Evolutionary conservation across 2,113 vertebrate genomes (phyloP), one percentile per base, ranked within the genome.

Genomic region (Phaethornis superciliosus): DNA sequence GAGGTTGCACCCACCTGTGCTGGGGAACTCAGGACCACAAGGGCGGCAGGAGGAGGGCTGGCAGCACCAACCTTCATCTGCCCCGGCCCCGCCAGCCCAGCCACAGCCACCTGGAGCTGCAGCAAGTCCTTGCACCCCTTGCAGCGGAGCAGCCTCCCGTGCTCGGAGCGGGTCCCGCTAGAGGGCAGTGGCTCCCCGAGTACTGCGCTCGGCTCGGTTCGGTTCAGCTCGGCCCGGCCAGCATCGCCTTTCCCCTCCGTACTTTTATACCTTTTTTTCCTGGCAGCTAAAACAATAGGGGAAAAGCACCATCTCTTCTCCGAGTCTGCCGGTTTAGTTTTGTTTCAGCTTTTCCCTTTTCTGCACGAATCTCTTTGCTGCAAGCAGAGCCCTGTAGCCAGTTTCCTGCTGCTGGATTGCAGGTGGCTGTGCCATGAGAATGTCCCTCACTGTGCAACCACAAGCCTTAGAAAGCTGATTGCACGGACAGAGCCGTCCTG

Each of bases 41-140:
- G 3, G 20, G 30, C 18, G 2, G 60, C 46, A 11, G 68, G 4
- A 60, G 54, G 11, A 27, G 30, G 33, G 32, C 16, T 23, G 47
- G 10, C 33, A 42, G 21, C 46, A 2, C 3, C 7, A 78, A 16
- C n/a, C 32, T 22, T 10, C 72, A 16, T 5, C 40, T 10, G 2
- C 40, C 19, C 12, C 12, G 28, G 40, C 23, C 22, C 28, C 22
- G 19, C 27, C 56, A 12, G 49, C 6, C 12, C 33, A 28, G 40
- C 24, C 40, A 24, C 33, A 21, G 46, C 70, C 70, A 10, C 37
- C 30, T 5, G 7, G 46, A 32, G 68, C 42, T 4, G n/a, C 30
- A 2, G 76, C 44, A 3, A 23, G 17, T 1, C 17, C 56, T 32
- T 4, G 65, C 60, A 1, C 7, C 15, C 56, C n/a, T 1, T 0